Evolutionary conservation across 2,888 invertebrate species (phyloP).

Genomic region (Phasia obesa): DNA sequence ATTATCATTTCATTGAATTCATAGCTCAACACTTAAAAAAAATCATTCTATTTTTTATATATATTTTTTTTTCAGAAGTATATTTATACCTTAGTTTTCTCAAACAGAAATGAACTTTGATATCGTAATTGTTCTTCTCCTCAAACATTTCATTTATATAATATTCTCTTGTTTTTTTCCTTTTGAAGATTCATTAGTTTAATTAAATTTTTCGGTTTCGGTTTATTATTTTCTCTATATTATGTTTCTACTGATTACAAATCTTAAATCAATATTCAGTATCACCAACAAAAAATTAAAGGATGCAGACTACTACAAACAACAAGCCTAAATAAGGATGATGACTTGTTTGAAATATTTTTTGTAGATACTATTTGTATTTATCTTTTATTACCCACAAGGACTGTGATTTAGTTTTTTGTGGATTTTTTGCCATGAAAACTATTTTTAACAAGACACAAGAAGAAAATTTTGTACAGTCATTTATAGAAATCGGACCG

Average conservation of each 20-base stretch:
- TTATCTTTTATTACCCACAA: constrained; percentile 23
- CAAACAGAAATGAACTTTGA: too few species aligned
- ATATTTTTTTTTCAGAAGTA: too few species aligned
- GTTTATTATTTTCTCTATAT: constrained; percentile 12
- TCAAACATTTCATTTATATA: too few species aligned
- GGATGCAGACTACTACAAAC: too few species aligned
- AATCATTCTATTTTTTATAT: too few species aligned
- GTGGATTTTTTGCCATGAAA: constrained; percentile 2
- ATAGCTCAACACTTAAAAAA: too few species aligned
- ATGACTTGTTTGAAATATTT: constrained; percentile 40
- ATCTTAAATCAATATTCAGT: constrained; percentile 39
- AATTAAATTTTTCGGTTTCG: too few species aligned
- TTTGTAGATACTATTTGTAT: too few species aligned
- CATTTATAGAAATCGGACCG: constrained; percentile 39
- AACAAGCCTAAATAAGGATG: constrained; percentile 25
- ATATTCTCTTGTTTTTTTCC: neutral
- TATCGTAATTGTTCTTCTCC: too few species aligned
- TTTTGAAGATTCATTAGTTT: too few species aligned
- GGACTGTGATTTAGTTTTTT: constrained; percentile 14
- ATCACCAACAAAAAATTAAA: neutral
- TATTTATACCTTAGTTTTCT: too few species aligned
- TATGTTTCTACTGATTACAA: constrained; percentile 44
- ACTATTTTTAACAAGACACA: neutral
- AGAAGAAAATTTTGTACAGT: neutral
- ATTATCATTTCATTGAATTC: too few species aligned